Evolutionary conservation across 2,797 vertebrate genomes (phyloP), one percentile per base, ranked within the genome.

Genomic region (Melanotaenia maccullochi): DNA sequence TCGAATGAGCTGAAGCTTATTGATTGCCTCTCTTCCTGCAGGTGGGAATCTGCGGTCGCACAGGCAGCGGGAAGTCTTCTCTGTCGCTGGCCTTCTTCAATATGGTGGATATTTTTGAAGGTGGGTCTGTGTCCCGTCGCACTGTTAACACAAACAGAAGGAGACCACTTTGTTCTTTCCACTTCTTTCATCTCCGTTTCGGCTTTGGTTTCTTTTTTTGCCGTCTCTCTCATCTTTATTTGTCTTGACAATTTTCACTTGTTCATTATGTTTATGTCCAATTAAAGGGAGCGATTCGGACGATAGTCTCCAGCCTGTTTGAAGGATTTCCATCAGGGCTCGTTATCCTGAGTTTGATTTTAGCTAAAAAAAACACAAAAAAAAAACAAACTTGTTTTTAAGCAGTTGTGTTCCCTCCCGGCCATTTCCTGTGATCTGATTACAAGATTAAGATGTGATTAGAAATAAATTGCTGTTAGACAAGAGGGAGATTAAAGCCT

Each of bases 91-190:
- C 98, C 0, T 98, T 99, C 86, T 99, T 99, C 96, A 96, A 98
- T 85, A 99, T 99, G 98, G 98, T 99, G 79, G 98, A 99, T 57
- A 97, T 99, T 73, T 99, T 97, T 84, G 97, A 99, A 86, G 98
- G 98, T 99, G 79, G 90, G 95, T 93, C 77, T 55, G 68, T 35
- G 18, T 68, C 30, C 54, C 33, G 58, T 76, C 47, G 20, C 36
- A 12, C 28, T 22, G 28, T 38, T 47, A 1, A 54, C 60, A 20
- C 9, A 33, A 16, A 70, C 62, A 35, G 4, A 28, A 4, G 14
- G 13, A 42, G 49, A 56, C n/a, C 18, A 11, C 1, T 16, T 6
- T 22, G 30, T 24, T 18, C 55, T 58, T 62, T 55, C 35, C 58
- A 22, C 59, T 44, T 57, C 60, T 81, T 72, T 76, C 52, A 22